Conservation (phyloP, 2,113 vertebrate genomes). For the Chamaetylas fuelleborni region DNA sequence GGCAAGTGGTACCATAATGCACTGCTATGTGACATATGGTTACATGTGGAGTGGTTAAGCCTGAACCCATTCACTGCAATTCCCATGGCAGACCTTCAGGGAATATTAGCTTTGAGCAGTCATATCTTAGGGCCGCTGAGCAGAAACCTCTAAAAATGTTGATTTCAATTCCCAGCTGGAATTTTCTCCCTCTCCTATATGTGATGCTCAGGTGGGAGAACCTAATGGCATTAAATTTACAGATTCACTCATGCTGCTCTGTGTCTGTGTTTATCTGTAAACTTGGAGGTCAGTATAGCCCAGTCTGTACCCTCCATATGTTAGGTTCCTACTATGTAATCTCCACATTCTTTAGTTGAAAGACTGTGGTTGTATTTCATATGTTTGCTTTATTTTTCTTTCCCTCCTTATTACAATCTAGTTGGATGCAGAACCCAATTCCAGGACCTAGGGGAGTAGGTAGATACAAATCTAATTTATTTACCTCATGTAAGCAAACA, state of each 20-base stretch:
- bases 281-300: neutral
- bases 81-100: neutral
- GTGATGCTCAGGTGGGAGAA: neutral
- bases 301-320: neutral
- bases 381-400: neutral
- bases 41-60: neutral
- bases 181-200: neutral
- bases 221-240: neutral
- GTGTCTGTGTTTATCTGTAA: neutral
- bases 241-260: neutral
- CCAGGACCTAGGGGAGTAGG: accelerated
- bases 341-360: neutral
- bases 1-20: neutral
- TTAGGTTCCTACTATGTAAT: neutral
- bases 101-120: neutral
- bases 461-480: neutral
- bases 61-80: neutral
- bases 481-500: neutral
- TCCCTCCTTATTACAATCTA: neutral
- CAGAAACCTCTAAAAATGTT: neutral
- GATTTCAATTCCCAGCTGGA: neutral
- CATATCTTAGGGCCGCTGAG: neutral
- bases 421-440: neutral
- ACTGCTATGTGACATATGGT: neutral
- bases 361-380: neutral